Evolutionary conservation across 2,113 vertebrate species (phyloP), one percentile per base, ranked within the genome.

Genomic region (Channa maculata): DNA sequence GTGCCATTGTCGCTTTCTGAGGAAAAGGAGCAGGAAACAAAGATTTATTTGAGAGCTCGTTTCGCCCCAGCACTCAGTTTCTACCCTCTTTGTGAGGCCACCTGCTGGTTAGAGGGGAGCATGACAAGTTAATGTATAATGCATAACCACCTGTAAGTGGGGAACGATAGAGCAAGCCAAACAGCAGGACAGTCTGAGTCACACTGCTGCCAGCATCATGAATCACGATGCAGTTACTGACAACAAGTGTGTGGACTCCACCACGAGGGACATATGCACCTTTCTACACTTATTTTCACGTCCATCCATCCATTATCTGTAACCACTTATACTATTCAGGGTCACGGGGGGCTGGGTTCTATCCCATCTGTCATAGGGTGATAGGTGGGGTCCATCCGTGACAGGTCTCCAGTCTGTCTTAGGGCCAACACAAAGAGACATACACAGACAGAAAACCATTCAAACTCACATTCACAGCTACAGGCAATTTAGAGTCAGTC

Each of bases 101-200:
- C 86, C 87, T 91, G 79, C 88, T 90, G 91, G 88, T 83, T 41
- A 66, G n/a, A 52, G 64, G 15, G n/a, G 34, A 36, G 64, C 48
- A 86, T 39, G 81, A 80, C 87, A 82, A 54, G 8, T 48, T 45
- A 8, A 73, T 89, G 44, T 87, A 89, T 87, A 87, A 90, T 87
- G 57, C 61, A 86, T 81, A 3, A 8, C 34, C 78, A 59, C 87
- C 77, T 80, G 82, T 74, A 69, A 37, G 60, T 63, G 38, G 49
- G 67, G 41, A 66, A 80, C 37, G 39, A 67, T 36, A 59, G 72
- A 75, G 65, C 5, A 65, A 73, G 65, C 55, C 65, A 75, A 58
- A 74, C 49, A 66, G 76, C 51, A 67, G 38, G 8, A 44, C 33
- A 72, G 36, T 45, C 45, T 63, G 54, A 79, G 38, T 76, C 75